These are phyloP conservation scores for Chironomus tepperi DNA, from an alignment of 1,140 invertebrate species.

Conservation along the genomic window DNA sequence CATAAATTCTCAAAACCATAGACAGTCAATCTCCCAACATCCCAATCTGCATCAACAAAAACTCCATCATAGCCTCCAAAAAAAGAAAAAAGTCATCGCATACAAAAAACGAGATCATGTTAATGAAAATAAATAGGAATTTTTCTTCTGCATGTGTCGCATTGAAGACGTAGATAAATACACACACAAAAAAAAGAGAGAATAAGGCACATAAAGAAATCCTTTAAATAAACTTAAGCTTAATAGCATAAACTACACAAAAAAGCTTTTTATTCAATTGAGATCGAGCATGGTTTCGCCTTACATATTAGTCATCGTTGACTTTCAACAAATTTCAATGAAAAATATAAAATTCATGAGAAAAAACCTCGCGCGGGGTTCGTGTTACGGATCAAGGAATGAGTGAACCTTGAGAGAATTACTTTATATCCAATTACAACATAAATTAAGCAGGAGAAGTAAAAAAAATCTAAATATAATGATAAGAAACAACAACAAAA, in stretches of 20 bases:
- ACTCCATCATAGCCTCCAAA: too few species aligned
- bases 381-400: not conserved
- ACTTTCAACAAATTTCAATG: not conserved
- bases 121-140: conserved; percentile 14
- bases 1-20: too few species aligned
- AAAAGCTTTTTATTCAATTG: not conserved
- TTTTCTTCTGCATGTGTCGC: not conserved
- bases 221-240: not conserved
- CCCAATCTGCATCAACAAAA: too few species aligned
- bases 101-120: not conserved
- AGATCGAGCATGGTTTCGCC: not conserved
- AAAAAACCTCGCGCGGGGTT: too few species aligned
- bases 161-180: not conserved
- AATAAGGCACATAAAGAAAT: not conserved
- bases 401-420: not conserved
- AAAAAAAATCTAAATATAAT: not conserved
- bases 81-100: not conserved
- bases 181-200: too few species aligned
- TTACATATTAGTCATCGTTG: too few species aligned
- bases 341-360: not conserved
- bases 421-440: not conserved
- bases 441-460: not conserved
- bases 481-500: conserved; percentile 1
- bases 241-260: not conserved
- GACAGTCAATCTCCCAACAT: too few species aligned